Evolutionary conservation across 2,888 invertebrate genomes (phyloP).

Genomic region (Latrodectus hesperus): DNA sequence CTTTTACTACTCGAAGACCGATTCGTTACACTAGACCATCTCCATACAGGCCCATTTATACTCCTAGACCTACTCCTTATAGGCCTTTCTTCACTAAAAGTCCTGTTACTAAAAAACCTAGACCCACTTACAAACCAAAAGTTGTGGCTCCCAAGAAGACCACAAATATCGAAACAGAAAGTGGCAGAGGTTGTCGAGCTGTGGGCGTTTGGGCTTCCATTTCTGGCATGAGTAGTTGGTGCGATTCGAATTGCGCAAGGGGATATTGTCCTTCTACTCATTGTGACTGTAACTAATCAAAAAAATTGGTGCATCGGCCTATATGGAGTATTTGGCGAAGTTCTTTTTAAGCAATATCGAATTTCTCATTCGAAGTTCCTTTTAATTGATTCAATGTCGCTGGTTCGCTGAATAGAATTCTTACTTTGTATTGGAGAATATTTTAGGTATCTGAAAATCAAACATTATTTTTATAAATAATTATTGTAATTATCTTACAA

Average conservation of each 20-base stretch:
- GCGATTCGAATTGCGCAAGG: conserved; percentile 68
- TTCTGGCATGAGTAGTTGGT: conserved; percentile 69
- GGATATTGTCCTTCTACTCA: conserved; percentile 68
- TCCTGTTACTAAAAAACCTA: conserved; percentile 49
- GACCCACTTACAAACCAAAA: conserved; percentile 52
- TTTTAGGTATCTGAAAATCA: no score
- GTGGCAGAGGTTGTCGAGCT: conserved; percentile 37
- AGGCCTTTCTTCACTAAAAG: conserved; percentile 31
- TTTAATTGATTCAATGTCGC: no score
- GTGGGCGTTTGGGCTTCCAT: conserved; percentile 66
- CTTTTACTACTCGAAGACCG: conserved; percentile 34
- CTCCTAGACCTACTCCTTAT: conserved; percentile 43
- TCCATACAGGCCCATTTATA: conserved; percentile 47
- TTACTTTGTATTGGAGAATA: no score
- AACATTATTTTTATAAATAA: no score
- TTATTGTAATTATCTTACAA: no score
- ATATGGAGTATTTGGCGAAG: no score
- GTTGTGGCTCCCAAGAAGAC: conserved; percentile 20
- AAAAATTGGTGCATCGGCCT: no score
- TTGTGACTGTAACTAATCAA: conserved; percentile 63
- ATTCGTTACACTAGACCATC: conserved; percentile 23
- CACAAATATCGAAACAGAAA: conserved; percentile 47
- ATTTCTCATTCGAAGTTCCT: no score
- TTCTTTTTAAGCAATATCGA: no score
- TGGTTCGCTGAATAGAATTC: no score